Conservation (phyloP, 2,888 invertebrate species). For the Harpalus rufipes region DNA sequence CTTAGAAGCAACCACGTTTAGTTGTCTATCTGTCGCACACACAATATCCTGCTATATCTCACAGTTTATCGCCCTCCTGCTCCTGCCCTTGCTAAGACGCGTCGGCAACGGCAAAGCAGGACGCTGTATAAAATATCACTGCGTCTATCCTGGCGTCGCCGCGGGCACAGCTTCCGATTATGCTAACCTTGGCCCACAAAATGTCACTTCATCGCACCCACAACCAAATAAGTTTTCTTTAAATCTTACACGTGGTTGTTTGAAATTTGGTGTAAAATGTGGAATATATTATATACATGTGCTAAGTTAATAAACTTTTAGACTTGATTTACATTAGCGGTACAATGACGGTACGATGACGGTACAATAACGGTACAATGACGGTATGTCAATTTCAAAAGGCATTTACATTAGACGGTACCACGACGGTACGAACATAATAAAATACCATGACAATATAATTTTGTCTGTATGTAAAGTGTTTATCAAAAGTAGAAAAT, state of each 20-base stretch:
- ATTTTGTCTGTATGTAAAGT: too few species aligned
- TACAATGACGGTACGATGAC: too few species aligned
- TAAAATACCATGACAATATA: too few species aligned
- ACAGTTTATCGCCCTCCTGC: conserved; percentile 5
- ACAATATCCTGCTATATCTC: conserved; percentile 28
- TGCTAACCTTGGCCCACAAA: conserved; percentile 42
- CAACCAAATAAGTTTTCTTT: background rate
- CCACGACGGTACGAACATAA: too few species aligned
- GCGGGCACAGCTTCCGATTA: conserved; percentile 21
- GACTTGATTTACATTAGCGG: too few species aligned
- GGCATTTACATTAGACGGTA: too few species aligned
- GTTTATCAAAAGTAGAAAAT: too few species aligned
- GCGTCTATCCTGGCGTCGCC: conserved; percentile 27
- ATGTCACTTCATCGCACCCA: background rate
- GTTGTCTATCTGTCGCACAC: conserved; percentile 12
- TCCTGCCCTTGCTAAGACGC: background rate
- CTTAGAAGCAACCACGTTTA: background rate
- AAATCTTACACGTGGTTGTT: background rate
- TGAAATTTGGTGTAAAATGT: background rate
- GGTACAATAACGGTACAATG: too few species aligned
- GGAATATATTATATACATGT: too few species aligned
- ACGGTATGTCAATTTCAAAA: too few species aligned
- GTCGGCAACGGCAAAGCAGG: conserved; percentile 18
- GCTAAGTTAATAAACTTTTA: too few species aligned
- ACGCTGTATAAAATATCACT: conserved; percentile 42